Percentiles rank a stretch among this genome's conserved stretches.
Conservation (phyloP, 2,888 invertebrate species). For the Rambutsinella grinnellia region DNA sequence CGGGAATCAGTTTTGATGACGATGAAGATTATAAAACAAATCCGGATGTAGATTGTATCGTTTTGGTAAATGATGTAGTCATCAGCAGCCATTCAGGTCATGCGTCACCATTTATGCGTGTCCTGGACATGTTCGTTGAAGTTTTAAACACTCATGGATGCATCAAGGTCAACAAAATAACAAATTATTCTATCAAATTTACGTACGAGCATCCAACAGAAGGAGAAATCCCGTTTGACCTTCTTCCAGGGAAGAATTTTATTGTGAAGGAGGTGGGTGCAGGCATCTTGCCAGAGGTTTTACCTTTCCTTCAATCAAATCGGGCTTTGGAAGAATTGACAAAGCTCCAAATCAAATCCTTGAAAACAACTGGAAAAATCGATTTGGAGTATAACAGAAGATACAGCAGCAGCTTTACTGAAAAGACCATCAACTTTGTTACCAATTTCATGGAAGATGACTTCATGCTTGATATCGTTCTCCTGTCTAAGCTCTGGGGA, state of each 20-base stretch:
- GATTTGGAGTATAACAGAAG: not conserved
- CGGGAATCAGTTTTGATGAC: not conserved
- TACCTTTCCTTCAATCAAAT: too few relatives aligned
- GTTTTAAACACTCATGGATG: not conserved
- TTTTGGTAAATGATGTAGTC: not conserved
- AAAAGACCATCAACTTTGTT: not conserved
- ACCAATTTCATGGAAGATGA: not conserved
- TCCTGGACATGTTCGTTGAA: not conserved
- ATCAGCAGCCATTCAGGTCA: too few relatives aligned
- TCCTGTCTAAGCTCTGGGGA: conserved; percentile 12
- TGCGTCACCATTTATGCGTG: conserved; percentile 4
- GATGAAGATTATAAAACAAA: not conserved
- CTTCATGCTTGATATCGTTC: not conserved
- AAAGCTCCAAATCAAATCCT: not conserved
- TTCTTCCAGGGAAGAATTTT: not conserved
- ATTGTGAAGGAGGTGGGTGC: not conserved
- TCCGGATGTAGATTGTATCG: conserved; percentile 8
- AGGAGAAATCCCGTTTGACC: not conserved
- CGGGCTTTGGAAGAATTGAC: not conserved
- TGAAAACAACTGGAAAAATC: not conserved
- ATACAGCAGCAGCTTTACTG: not conserved
- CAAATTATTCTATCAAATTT: conserved; percentile 2
- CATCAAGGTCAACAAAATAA: not conserved
- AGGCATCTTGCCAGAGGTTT: not conserved
- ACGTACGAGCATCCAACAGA: not conserved